phyloP scores from a whole-genome alignment of 2,888 invertebrate genomes.

The Achlya flavicornis region DNA sequence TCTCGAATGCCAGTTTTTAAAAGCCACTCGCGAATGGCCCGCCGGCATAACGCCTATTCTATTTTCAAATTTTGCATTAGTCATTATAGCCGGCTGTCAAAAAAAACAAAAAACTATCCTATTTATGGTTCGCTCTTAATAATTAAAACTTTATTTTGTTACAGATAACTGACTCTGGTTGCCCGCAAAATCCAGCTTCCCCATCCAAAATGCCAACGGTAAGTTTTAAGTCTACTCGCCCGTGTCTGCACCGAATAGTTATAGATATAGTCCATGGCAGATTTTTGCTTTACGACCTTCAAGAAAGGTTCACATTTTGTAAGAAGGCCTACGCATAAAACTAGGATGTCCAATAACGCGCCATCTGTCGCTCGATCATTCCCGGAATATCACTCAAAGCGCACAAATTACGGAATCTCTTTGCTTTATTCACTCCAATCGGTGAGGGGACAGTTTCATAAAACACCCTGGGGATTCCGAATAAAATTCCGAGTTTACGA shows the following conservation, averaged over 20 bases:
- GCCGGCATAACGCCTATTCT: too few relatives aligned
- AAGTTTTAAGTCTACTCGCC: constrained; percentile 22
- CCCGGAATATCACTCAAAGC: constrained; percentile 69
- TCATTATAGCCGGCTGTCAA: too few relatives aligned
- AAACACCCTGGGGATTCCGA: constrained; percentile 44
- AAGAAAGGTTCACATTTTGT: constrained; percentile 56
- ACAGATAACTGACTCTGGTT: constrained; percentile 35
- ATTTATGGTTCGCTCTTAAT: too few relatives aligned
- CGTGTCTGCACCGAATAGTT: constrained; percentile 1
- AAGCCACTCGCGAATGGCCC: too few relatives aligned
- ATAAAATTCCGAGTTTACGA: constrained; percentile 64
- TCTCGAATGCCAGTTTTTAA: neutral
- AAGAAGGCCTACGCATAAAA: constrained; percentile 67
- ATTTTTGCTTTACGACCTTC: constrained; percentile 69
- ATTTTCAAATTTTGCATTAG: too few relatives aligned
- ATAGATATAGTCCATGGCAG: constrained; percentile 55
- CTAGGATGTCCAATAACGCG: constrained; percentile 72
- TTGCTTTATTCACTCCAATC: constrained; percentile 53
- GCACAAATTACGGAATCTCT: constrained; percentile 72
- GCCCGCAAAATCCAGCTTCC: constrained; percentile 19
- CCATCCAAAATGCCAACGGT: constrained; percentile 36
- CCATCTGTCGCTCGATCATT: constrained; percentile 74
- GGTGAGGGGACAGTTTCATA: constrained; percentile 65
- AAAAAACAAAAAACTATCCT: too few relatives aligned
- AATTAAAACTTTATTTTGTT: constrained; percentile 29